Conservation (phyloP, 2,888 invertebrate genomes). For the Papilio elwesi region DNA sequence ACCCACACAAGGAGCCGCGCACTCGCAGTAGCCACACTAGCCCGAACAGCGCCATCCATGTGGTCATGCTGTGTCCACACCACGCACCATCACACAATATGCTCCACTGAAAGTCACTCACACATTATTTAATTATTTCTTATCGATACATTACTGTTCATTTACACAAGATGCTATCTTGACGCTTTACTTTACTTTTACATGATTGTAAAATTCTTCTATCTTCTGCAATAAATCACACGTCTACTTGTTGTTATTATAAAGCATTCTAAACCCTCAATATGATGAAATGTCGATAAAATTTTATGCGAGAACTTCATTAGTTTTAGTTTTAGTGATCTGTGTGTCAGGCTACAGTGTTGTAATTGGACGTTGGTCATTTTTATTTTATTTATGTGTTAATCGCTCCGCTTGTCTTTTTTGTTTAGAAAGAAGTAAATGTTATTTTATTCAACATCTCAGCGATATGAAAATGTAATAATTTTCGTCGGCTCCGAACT, state of each 20-base stretch:
- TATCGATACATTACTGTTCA: not conserved
- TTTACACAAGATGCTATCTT: not conserved
- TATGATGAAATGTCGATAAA: too few relatives aligned
- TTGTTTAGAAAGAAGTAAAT: not conserved
- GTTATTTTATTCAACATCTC: not conserved
- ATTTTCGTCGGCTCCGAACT: not conserved
- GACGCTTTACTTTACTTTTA: not conserved
- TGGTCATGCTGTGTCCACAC: slow-evolving; percentile 78
- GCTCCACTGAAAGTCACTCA: slow-evolving; percentile 42
- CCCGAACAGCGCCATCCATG: slow-evolving; percentile 93
- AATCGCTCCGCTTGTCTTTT: slow-evolving; percentile 1
- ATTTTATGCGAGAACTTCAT: not conserved
- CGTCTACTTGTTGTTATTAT: not conserved
- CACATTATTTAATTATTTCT: slow-evolving; percentile 37
- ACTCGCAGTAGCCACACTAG: slow-evolving; percentile 93
- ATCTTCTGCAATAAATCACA: not conserved
- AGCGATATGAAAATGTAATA: not conserved
- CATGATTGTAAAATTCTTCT: not conserved
- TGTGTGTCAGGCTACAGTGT: not conserved
- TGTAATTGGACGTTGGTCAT: not conserved
- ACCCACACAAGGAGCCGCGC: slow-evolving; percentile 91
- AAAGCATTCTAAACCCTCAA: too few relatives aligned
- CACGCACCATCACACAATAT: slow-evolving; percentile 63
- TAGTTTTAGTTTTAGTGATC: slow-evolving; percentile 7
- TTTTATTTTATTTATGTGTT: slow-evolving; percentile 13